phyloP scores from a whole-genome alignment of 2,797 vertebrate genomes.

The Oreonectes daqikongensis region DNA sequence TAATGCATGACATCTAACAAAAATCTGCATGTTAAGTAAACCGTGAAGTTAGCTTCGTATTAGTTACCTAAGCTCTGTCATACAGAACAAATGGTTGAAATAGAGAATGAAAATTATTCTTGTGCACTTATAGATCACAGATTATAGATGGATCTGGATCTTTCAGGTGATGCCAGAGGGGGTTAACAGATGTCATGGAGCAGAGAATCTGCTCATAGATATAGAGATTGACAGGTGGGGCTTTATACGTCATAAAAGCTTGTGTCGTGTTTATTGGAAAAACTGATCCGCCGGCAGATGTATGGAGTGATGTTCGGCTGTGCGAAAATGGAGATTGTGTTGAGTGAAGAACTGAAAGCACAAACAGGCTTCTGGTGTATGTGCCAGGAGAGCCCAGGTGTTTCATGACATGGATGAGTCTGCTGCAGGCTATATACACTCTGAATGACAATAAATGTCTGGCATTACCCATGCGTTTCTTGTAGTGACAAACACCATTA shows the following conservation, averaged over 20 bases:
- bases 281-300: background rate
- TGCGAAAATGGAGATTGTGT: background rate
- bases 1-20: background rate
- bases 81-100: background rate
- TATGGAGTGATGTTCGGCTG: background rate
- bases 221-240: background rate
- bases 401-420: conserved; percentile 9
- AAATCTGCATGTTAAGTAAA: background rate
- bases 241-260: background rate
- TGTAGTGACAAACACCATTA: background rate
- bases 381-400: conserved; percentile 30
- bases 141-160: background rate
- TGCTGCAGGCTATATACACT: conserved; percentile 12
- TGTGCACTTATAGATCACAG: background rate
- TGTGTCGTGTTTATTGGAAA: conserved; percentile 7
- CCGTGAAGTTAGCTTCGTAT: background rate
- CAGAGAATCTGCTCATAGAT: background rate
- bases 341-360: background rate
- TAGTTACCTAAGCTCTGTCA: background rate
- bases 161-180: background rate
- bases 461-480: background rate
- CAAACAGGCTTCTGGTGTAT: background rate
- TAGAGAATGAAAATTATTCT: background rate
- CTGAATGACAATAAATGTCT: background rate
- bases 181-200: conserved; percentile 14